phyloP scores from a whole-genome alignment of 1,140 invertebrate genomes.

The Acromyrmex echinatior region DNA sequence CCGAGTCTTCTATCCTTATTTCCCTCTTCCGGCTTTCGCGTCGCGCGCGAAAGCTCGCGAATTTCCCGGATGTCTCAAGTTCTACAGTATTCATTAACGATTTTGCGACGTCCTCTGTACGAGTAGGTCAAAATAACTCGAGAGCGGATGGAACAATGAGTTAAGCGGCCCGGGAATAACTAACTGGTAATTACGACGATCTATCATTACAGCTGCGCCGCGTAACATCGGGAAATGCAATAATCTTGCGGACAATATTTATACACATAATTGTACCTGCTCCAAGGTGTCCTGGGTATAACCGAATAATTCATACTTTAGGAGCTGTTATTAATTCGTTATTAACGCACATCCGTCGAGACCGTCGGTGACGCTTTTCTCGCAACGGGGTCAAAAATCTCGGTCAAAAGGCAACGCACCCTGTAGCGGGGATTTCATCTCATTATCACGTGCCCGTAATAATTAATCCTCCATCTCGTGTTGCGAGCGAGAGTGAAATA shows the following conservation, averaged over 20 bases:
- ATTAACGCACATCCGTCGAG: slow-evolving; percentile 3
- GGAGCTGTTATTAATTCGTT: slow-evolving; percentile 27
- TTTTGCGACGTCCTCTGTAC: slow-evolving; percentile 38
- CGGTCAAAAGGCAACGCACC: neutral
- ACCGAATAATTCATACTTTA: slow-evolving; percentile 2
- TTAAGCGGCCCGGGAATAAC: slow-evolving; percentile 19
- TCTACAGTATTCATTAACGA: slow-evolving; percentile 55
- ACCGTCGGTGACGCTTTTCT: neutral
- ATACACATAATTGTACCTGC: slow-evolving; percentile 1
- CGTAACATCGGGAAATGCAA: neutral
- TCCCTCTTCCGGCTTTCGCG: neutral
- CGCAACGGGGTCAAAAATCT: slow-evolving; percentile 28
- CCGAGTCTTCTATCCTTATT: slow-evolving; percentile 23
- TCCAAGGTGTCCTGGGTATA: neutral
- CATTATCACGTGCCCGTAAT: slow-evolving; percentile 34
- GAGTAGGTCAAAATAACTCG: slow-evolving; percentile 20
- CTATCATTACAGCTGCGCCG: slow-evolving; percentile 5
- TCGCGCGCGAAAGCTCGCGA: slow-evolving; percentile 20
- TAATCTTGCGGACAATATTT: slow-evolving; percentile 40
- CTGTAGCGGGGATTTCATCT: slow-evolving; percentile 17
- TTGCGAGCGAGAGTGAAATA: slow-evolving; percentile 1
- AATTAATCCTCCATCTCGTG: slow-evolving; percentile 43
- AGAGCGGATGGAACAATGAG: slow-evolving; percentile 2
- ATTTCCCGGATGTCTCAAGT: slow-evolving; percentile 38
- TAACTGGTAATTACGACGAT: slow-evolving; percentile 33